These are phyloP conservation scores for Coelopa pilipes DNA, from an alignment of 2,888 invertebrate species.

Conservation along the genomic window DNA sequence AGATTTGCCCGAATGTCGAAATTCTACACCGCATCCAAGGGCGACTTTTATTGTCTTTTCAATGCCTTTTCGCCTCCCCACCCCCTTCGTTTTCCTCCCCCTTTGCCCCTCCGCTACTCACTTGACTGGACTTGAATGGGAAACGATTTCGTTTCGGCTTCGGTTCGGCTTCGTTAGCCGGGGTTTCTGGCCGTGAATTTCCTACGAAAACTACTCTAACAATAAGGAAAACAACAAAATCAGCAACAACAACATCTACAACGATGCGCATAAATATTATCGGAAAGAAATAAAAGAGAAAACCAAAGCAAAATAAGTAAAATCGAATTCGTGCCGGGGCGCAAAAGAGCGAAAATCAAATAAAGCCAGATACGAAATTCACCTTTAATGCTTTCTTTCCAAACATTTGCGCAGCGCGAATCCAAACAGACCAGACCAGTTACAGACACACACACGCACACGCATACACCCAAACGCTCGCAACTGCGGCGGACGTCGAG, in stretches of 20 bases:
- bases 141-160: no score
- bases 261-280: neutral
- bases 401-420: slow-evolving; percentile 19
- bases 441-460: slow-evolving; percentile 31
- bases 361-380: slow-evolving; percentile 3
- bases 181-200: no score
- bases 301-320: no score
- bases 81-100: no score
- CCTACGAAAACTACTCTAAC: neutral
- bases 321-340: neutral
- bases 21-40: no score
- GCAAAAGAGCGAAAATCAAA: neutral
- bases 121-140: no score
- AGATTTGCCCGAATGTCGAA: no score
- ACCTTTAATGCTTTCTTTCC: slow-evolving; percentile 25
- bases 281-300: neutral
- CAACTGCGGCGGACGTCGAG: slow-evolving; percentile 18
- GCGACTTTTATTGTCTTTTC: no score
- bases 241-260: neutral
- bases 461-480: slow-evolving; percentile 22
- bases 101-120: no score
- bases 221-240: neutral
- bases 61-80: no score
- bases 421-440: slow-evolving; percentile 26
- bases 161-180: no score